Evolutionary conservation across 2,797 vertebrate species (phyloP).

Genomic region (Pampus argenteus): DNA sequence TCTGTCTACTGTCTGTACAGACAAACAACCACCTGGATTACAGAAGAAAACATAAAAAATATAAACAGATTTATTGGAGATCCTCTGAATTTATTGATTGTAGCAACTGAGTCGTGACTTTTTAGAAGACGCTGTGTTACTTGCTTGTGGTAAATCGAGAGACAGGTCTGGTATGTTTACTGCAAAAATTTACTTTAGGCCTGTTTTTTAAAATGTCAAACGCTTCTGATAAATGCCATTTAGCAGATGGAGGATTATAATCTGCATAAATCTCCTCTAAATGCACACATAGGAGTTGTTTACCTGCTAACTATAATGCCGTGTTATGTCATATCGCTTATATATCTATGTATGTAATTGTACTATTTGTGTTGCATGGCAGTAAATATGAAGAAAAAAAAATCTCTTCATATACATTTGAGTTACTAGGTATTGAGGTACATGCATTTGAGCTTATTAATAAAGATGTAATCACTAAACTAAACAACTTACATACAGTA

Average conservation of each 20-base stretch:
- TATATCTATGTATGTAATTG: not conserved
- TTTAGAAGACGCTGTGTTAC: not conserved
- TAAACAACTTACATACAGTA: not conserved
- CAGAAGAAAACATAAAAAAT: no score
- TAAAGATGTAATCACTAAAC: not conserved
- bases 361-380: not conserved
- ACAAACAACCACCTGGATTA: no score
- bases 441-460: not conserved
- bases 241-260: slow-evolving; percentile 17
- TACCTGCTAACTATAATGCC: not conserved
- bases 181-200: no score
- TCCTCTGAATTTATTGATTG: no score
- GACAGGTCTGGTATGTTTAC: no score
- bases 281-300: not conserved
- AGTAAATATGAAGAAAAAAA: not conserved
- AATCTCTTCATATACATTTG: not conserved
- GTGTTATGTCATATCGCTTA: not conserved
- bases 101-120: not conserved
- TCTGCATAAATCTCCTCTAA: slow-evolving; percentile 5
- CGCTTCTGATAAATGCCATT: slow-evolving; percentile 5
- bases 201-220: slow-evolving; percentile 8
- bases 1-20: no score
- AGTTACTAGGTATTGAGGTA: no score
- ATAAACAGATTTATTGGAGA: no score
- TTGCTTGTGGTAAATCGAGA: no score